phyloP scores from a whole-genome alignment of 2,113 vertebrate genomes.

The Patagioenas fasciata region DNA sequence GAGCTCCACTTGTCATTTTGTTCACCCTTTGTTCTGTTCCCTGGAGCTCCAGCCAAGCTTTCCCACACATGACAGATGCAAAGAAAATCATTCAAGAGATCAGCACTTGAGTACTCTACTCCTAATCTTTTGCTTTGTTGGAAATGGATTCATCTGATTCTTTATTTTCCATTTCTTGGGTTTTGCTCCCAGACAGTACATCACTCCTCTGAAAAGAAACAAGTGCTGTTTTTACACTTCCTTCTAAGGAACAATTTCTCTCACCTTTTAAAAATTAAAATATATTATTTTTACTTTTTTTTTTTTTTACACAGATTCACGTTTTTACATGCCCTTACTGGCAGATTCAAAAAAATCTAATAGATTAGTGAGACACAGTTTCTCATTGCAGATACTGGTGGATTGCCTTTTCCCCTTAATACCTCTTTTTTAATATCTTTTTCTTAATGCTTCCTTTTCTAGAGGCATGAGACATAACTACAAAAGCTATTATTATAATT shows the following conservation, averaged over 20 bases:
- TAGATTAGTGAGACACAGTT: not conserved
- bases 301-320: not conserved
- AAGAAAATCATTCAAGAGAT: not conserved
- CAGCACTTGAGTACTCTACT: not conserved
- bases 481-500: conserved; percentile 11
- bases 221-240: not conserved
- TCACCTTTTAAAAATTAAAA: not conserved
- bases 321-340: not conserved
- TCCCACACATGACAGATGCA: not conserved
- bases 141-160: not conserved
- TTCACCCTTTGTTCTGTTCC: not conserved
- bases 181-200: not conserved
- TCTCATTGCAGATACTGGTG: not conserved
- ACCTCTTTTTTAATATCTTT: not conserved
- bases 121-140: not conserved
- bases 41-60: not conserved
- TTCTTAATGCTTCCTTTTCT: not conserved
- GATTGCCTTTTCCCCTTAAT: not conserved
- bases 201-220: not conserved
- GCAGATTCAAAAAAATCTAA: not conserved
- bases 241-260: not conserved
- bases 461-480: not conserved
- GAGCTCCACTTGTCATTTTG: not conserved
- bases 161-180: not conserved
- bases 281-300: not conserved